phyloP scores from a whole-genome alignment of 2,113 vertebrate species.

The Numida meleagris region DNA sequence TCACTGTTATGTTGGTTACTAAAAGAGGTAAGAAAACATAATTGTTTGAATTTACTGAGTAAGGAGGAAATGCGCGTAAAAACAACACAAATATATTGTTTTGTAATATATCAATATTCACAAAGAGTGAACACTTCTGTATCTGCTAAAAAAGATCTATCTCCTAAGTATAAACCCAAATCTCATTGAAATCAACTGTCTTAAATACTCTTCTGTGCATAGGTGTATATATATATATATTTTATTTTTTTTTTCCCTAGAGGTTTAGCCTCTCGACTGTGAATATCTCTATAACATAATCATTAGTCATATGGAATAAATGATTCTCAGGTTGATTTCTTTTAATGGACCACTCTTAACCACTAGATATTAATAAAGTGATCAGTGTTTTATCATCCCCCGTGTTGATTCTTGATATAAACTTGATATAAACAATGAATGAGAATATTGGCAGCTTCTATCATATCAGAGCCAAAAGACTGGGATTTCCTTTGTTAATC shows the following conservation, averaged over 20 bases:
- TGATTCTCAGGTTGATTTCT: neutral
- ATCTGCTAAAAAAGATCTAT: neutral
- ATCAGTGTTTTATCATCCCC: neutral
- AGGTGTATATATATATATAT: too few relatives aligned
- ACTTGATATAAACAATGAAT: neutral
- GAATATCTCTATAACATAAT: neutral
- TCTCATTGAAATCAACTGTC: neutral
- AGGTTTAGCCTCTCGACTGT: neutral
- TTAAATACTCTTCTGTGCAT: neutral
- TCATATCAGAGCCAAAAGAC: neutral
- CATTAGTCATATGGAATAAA: neutral
- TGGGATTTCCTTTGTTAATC: neutral
- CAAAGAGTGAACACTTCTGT: neutral
- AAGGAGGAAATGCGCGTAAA: neutral
- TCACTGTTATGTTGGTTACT: too few relatives aligned
- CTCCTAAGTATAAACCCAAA: neutral
- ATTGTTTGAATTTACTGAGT: neutral
- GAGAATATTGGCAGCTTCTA: neutral
- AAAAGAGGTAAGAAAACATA: neutral
- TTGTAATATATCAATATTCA: neutral
- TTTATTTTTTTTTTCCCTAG: neutral
- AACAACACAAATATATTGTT: accelerated
- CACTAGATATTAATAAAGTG: neutral
- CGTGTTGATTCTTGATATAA: neutral
- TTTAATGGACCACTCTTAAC: neutral